These are phyloP conservation scores for Crotophaga sulcirostris DNA, from an alignment of 2,113 vertebrate genomes.

Conservation along the genomic window DNA sequence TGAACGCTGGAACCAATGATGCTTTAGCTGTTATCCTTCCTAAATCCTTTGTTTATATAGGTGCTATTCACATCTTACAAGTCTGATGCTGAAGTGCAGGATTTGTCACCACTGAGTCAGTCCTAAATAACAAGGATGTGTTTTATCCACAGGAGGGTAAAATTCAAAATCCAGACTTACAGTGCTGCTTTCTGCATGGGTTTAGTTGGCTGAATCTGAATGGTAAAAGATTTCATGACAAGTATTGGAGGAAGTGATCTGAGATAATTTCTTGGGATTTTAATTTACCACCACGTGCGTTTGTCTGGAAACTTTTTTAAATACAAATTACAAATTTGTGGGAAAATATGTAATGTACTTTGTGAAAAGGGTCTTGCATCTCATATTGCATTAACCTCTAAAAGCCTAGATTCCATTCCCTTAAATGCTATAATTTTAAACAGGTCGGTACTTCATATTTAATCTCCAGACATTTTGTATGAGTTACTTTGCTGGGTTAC, in stretches of 20 bases:
- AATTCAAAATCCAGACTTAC: not conserved
- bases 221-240: not conserved
- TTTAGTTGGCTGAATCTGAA: not conserved
- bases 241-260: not conserved
- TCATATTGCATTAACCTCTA: not conserved
- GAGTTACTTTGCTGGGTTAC: not conserved
- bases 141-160: not conserved
- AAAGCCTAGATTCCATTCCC: not conserved
- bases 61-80: slow-evolving; percentile 52
- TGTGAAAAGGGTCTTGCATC: not conserved
- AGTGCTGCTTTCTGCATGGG: not conserved
- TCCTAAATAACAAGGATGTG: not conserved
- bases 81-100: slow-evolving; percentile 18
- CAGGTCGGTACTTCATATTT: not conserved
- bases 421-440: not conserved
- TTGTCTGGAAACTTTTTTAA: not conserved
- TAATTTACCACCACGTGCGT: fast-evolving
- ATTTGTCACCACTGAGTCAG: slow-evolving; percentile 33
- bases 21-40: not conserved
- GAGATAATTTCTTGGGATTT: not conserved
- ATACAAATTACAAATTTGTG: not conserved
- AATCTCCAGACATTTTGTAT: not conserved
- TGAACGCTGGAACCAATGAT: not conserved
- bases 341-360: not conserved
- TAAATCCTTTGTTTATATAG: slow-evolving; percentile 59